Percentiles rank a stretch among this genome's conserved stretches.
Conservation (phyloP, 2,888 invertebrate genomes). For the Folsomia manolachei region DNA sequence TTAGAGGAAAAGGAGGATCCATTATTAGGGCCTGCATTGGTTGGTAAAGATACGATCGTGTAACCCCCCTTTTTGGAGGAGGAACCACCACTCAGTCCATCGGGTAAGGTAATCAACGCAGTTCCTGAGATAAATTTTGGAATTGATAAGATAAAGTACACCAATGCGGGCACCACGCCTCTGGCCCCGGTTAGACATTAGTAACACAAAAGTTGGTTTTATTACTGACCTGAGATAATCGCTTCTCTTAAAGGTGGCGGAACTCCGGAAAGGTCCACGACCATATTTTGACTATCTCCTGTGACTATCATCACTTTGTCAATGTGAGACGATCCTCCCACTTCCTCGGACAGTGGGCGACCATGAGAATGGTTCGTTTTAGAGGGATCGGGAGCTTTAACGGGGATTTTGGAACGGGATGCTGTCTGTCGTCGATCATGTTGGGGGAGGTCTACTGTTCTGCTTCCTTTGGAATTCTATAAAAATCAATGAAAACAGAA, state of each 20-base stretch:
- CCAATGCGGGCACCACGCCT: no score
- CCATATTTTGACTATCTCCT: constrained; percentile 50
- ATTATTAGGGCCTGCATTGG: background rate
- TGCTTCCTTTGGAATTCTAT: constrained; percentile 12
- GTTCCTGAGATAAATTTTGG: constrained; percentile 36
- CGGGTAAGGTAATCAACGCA: constrained; percentile 47
- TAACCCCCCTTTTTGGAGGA: constrained; percentile 41
- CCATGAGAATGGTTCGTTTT: background rate
- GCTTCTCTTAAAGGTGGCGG: constrained; percentile 47
- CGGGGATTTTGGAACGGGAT: constrained; percentile 8
- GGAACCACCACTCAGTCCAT: constrained; percentile 35
- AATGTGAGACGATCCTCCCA: background rate
- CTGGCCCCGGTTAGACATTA: no score
- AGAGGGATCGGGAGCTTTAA: constrained; percentile 13
- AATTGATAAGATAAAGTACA: no score
- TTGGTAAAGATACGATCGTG: constrained; percentile 42
- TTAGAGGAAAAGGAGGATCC: background rate
- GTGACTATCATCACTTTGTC: constrained; percentile 50
- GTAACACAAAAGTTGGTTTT: no score
- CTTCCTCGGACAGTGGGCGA: constrained; percentile 10
- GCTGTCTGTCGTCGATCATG: background rate
- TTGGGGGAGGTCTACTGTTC: background rate
- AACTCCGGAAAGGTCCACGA: constrained; percentile 47
- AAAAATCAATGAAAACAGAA: background rate
- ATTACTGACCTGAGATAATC: constrained; percentile 42